These are phyloP conservation scores for Cynopterus brachyotis DNA, from an alignment of 2,113 vertebrate genomes.

Conservation along the genomic window DNA sequence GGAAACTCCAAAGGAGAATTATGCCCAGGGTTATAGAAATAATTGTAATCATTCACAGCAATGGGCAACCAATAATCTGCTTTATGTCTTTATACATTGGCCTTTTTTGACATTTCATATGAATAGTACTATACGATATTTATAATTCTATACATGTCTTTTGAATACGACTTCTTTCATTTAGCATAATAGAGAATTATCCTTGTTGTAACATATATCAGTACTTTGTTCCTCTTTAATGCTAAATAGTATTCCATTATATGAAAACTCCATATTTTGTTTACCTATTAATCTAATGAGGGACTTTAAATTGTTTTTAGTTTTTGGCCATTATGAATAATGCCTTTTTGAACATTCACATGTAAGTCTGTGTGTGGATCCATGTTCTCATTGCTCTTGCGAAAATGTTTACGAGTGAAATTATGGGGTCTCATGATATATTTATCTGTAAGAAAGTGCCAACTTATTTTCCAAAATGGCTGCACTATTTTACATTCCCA, in stretches of 20 bases:
- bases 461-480: not conserved
- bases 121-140: not conserved
- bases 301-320: not conserved
- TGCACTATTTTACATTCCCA: not conserved
- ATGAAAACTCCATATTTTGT: not conserved
- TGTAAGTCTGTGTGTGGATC: not conserved
- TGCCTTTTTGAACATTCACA: not conserved
- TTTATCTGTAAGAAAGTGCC: not conserved
- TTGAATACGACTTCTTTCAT: not conserved
- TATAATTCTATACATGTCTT: not conserved
- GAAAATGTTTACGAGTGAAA: not conserved
- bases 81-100: not conserved
- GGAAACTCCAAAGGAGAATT: not conserved
- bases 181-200: not conserved
- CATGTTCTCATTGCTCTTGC: not conserved
- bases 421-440: not conserved
- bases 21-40: not conserved
- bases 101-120: not conserved
- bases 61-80: not conserved
- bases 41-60: fast-evolving
- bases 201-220: not conserved
- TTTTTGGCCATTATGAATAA: not conserved
- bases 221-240: not conserved
- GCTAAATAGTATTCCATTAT: not conserved
- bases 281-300: not conserved